phyloP scores from a whole-genome alignment of 2,797 vertebrate species.

The Onychomys leucogaster region DNA sequence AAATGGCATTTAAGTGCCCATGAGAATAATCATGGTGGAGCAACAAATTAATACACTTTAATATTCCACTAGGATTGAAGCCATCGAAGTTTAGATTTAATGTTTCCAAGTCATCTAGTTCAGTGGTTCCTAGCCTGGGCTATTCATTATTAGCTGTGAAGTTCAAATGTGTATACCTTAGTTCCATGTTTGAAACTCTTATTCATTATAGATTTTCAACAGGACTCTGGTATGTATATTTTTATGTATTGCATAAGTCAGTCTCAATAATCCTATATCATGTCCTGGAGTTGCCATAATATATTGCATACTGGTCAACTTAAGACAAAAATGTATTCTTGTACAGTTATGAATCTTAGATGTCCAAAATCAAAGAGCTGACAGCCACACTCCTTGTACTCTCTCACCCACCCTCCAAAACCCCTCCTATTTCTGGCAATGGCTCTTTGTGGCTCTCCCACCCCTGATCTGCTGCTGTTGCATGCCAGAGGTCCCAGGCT shows the following conservation, averaged over 20 bases:
- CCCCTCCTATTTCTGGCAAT: too few species aligned
- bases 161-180: neutral
- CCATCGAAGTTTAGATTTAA: neutral
- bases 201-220: neutral
- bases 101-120: constrained; percentile 3
- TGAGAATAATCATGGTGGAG: constrained; percentile 7
- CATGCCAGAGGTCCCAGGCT: neutral
- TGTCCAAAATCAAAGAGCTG: neutral
- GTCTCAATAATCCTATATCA: neutral
- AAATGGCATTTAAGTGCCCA: constrained; percentile 21
- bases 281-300: neutral
- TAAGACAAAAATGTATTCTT: neutral
- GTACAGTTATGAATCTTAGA: neutral
- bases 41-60: constrained; percentile 14
- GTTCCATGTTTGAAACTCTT: neutral
- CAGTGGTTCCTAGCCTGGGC: neutral
- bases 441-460: neutral
- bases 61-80: neutral
- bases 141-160: neutral
- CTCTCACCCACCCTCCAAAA: neutral
- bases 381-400: neutral
- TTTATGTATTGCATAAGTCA: constrained; percentile 9
- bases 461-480: neutral
- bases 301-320: neutral
- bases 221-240: neutral